Base-by-base conservation (phyloP, 1,140 invertebrate genomes). In the Apis cerana region DNA sequence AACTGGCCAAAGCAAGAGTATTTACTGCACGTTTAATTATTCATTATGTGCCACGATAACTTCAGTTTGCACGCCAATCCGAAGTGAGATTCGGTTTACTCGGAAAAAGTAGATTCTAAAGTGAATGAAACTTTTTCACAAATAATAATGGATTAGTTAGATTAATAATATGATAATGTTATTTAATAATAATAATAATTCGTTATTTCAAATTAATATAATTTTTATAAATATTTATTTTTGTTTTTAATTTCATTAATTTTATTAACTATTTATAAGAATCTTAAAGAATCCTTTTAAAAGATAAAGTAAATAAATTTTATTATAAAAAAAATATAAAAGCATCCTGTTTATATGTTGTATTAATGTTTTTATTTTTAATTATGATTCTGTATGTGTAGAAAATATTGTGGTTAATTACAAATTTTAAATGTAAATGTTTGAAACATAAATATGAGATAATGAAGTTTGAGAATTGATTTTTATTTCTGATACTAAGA, bases 11-110 rank as follows among this genome's bases (percentile, higher is more conserved):
- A 76, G 72, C 19, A 59, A 33, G 72, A 68, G 62, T 81, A 75
- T 81, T 81, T 81, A 65, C 72, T 27, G 80, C 54, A 23, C 62
- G 72, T 48, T 81, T 76, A 76, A 81, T 81, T 76, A 81, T 81
- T 81, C 72, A 81, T 76, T 56, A 52, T 19, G 23, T 56, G 33
- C 62, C 27, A 43, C 71, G 62, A 67, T 75, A 75, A 68, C 56
- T 68, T 81, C 64, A 43, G 52, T 80, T 74, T 64, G 78, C 77
- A 50, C 58, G 71, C 43, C 61, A 17, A 54, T 58, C 62, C 59
- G n/a, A 15, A 17, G 54, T 50, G 61, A n/a, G 64, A 81, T 81
- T 59, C 54, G 19, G 72, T 56, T 67, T 11, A 10, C 48, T 15
- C 2, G 9, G 23, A 76, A 69, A 69, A 54, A 21, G 43, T 13